A percentile compares a stretch with the other conserved stretches of the same genome.
Conservation (phyloP, 2,113 vertebrate genomes). For the Rhinolophus sinicus region DNA sequence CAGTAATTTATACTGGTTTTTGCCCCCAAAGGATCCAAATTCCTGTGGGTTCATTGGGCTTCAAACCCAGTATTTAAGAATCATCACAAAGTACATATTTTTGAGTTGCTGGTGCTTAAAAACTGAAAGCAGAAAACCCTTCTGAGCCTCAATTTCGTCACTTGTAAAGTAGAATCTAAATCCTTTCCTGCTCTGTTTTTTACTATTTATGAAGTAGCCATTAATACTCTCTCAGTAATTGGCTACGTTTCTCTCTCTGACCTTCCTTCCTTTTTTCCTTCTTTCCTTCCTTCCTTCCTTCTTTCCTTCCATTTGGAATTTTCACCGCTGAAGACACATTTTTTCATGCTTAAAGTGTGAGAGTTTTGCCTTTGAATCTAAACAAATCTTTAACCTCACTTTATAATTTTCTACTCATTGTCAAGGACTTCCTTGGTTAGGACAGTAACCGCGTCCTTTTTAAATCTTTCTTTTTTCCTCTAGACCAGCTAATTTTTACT, state of each 20-base stretch:
- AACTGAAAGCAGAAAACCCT: slow-evolving; percentile 62
- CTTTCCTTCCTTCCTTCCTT: not conserved
- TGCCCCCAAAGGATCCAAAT: slow-evolving; percentile 59
- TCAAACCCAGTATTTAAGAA: slow-evolving; percentile 67
- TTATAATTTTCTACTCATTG: slow-evolving; percentile 36
- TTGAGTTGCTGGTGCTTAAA: slow-evolving; percentile 60
- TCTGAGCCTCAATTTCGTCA: slow-evolving; percentile 53
- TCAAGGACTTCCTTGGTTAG: not conserved
- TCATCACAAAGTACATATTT: slow-evolving; percentile 61
- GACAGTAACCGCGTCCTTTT: not conserved
- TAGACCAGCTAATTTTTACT: slow-evolving; percentile 37
- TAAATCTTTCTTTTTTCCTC: not conserved
- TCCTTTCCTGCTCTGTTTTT: slow-evolving; percentile 46
- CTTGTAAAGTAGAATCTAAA: slow-evolving; percentile 55
- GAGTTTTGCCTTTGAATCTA: slow-evolving; percentile 43
- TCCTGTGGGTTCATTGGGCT: slow-evolving; percentile 74
- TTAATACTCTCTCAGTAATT: not conserved
- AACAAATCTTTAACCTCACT: slow-evolving; percentile 44
- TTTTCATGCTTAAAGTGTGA: slow-evolving; percentile 40
- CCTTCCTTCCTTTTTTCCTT: not conserved
- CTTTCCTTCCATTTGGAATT: not conserved
- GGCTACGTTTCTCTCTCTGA: not conserved
- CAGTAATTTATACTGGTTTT: slow-evolving; percentile 63
- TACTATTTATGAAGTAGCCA: slow-evolving; percentile 46
- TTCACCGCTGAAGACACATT: not conserved